Evolutionary conservation across 2,888 invertebrate species (phyloP).

Genomic region (Cheilosia grossa): DNA sequence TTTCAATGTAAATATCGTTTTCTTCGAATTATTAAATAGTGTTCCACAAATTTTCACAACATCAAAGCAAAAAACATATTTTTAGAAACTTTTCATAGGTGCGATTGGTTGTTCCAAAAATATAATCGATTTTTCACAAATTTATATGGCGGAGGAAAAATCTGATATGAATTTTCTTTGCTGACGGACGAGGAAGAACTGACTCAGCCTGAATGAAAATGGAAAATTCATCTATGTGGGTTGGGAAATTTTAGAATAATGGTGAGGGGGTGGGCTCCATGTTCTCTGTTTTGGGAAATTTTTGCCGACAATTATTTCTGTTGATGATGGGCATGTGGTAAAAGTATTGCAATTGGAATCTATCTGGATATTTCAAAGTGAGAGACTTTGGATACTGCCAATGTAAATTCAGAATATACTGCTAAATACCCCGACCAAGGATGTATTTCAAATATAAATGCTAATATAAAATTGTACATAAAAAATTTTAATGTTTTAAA

Average conservation of each 20-base stretch:
- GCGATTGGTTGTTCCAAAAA: constrained; percentile 62
- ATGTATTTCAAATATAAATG: too few relatives aligned
- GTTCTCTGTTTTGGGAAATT: constrained; percentile 70
- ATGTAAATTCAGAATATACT: too few relatives aligned
- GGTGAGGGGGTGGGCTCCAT: constrained; percentile 21
- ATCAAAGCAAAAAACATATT: constrained; percentile 42
- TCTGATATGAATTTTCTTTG: constrained; percentile 47
- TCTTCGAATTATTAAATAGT: constrained; percentile 1
- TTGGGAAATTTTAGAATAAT: neutral
- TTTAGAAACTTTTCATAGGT: constrained; percentile 25
- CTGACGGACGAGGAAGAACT: constrained; percentile 50
- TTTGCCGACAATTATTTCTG: neutral
- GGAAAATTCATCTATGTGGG: constrained; percentile 29
- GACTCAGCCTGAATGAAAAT: constrained; percentile 27
- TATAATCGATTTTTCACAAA: constrained; percentile 71
- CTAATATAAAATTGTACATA: too few relatives aligned
- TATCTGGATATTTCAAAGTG: too few relatives aligned
- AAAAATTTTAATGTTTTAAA: too few relatives aligned
- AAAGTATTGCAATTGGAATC: too few relatives aligned
- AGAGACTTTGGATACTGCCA: too few relatives aligned
- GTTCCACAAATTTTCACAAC: constrained; percentile 7
- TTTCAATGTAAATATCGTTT: constrained; percentile 13
- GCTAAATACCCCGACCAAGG: too few relatives aligned
- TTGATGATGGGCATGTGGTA: neutral
- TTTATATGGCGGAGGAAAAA: neutral